Base-by-base conservation (phyloP, 2,797 vertebrate genomes). In the Lacerta viridis region DNA sequence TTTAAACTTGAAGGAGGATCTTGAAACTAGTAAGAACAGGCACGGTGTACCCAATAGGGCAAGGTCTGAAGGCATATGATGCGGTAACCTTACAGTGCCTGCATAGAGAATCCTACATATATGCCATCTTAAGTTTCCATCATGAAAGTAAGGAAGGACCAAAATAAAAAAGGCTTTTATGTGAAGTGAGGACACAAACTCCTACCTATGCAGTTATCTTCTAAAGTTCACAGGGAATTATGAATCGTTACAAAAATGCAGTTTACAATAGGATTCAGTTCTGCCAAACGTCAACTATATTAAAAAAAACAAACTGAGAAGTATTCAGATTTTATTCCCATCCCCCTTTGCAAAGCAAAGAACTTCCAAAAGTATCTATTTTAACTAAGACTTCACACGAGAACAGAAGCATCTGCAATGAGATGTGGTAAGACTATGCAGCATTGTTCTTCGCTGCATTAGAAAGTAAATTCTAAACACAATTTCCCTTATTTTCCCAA, bases 141-240 rank as follows among this genome's bases (percentile, higher is more conserved):
- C 43, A 84, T 36, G 36, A 10, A 61, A 75, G 29, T 13, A 72
- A 72, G 46, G 4, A 74, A 55, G 18, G 25, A 17, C 5, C 27
- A 11, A 23, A 69, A 85, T 15, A 41, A 8, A 76, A 43, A 68
- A 50, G 7, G 13, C 59, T 66, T 43, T 15, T 17, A 77, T 68
- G n/a, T 50, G 36, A 87, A 91, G 66, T 0, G 17, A 89, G 78
- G 59, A 33, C 4, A 91, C 66, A 61, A 41, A 72, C 7, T 86
- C 50, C 0, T 66, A 76, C 0, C 33, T 76, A 1, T n/a, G 27
- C 50, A 18, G 66, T 36, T 68, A 83, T 36, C 29, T 80, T 29
- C 27, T 71, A 29, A 66, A 76, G 64, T 33, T 29, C 23, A 76
- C n/a, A 83, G 5, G 25, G 41, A 64, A 6, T 84, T 79, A 33